Evolutionary conservation across 2,113 vertebrate species (phyloP).

Genomic region (Thymallus thymallus): DNA sequence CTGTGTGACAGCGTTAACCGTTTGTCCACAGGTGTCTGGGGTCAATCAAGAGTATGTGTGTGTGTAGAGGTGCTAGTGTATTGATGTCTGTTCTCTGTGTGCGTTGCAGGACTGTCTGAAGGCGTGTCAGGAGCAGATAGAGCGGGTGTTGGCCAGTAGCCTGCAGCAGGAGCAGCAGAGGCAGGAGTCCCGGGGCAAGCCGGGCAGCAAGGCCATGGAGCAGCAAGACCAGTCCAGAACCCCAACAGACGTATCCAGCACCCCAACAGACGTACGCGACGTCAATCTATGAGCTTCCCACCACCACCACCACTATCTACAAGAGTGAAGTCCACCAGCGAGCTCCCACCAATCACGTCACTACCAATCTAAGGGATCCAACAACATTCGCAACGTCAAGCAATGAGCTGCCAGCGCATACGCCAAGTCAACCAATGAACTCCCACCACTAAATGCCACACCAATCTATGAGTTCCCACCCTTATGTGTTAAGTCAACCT

Average conservation of each 20-base stretch:
- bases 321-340: conserved; percentile 33
- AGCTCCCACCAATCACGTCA: conserved; percentile 15
- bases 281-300: conserved; percentile 87
- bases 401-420: conserved; percentile 36
- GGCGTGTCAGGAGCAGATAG: conserved; percentile 96
- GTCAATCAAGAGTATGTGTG: conserved; percentile 8
- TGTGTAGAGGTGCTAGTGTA: neutral
- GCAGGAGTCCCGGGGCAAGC: conserved; percentile 64
- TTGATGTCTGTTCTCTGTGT: conserved; percentile 17
- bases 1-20: neutral
- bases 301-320: conserved; percentile 1
- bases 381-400: neutral
- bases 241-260: conserved; percentile 91
- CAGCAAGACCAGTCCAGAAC: conserved; percentile 93
- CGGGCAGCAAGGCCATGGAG: conserved; percentile 79
- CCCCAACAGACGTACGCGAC: conserved; percentile 93
- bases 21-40: neutral
- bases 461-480: neutral
- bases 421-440: conserved; percentile 18
- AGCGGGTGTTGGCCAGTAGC: conserved; percentile 85
- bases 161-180: conserved; percentile 79
- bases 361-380: conserved; percentile 13
- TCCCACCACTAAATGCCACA: neutral
- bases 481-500: neutral
- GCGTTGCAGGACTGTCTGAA: conserved; percentile 86